Base-by-base conservation (phyloP, 1,140 invertebrate species). In the Proctacanthus coquilletti region DNA sequence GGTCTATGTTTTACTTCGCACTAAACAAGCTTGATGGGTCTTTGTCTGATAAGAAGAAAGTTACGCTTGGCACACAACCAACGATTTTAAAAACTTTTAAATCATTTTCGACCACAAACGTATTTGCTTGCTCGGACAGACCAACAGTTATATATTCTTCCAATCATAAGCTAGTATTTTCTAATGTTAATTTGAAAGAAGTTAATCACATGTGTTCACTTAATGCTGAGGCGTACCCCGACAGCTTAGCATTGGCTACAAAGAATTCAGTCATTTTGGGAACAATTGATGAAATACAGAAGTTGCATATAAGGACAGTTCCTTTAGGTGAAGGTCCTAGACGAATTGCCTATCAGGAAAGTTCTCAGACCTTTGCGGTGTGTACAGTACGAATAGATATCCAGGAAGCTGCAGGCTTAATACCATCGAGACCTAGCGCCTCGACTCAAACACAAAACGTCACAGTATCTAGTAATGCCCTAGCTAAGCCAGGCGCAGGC, bases 121-220 rank as follows among this genome's bases (percentile, higher is more conserved):
- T 99, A 3, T 98, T 99, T 66, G 95, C 93, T 9, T 98, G 95
- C 57, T 96, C 91, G 1, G 94, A 99, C 63, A 72, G 94, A 34
- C 95, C 95, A 0, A 96, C 94, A 1, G 94, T 99, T 2, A 97
- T 98, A 45, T 98, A 98, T 65, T 96, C 91, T 6, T 95, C 89
- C 6, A 98, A 98, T 68, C 88, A 97, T 55, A 98, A 98, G 64
- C 68, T 99, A 3, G 92, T 98, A 0, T 98, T 98, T 65, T 97
- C 93, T 17, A 98, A 98, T 68, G 95, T 99, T 2, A 99, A 99
- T 64, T 67, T 98, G 9, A 91, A 92, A 58, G 88, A 98, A 65
- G 94, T 98, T 0, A 91, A 88, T 53, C 89, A 97, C 53, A 98
- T 98, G 91, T 98, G 94, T 63, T 91, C 91, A 0, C 61, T 98